Base-by-base conservation (phyloP, 2,797 vertebrate genomes). In the Allobates femoralis region DNA sequence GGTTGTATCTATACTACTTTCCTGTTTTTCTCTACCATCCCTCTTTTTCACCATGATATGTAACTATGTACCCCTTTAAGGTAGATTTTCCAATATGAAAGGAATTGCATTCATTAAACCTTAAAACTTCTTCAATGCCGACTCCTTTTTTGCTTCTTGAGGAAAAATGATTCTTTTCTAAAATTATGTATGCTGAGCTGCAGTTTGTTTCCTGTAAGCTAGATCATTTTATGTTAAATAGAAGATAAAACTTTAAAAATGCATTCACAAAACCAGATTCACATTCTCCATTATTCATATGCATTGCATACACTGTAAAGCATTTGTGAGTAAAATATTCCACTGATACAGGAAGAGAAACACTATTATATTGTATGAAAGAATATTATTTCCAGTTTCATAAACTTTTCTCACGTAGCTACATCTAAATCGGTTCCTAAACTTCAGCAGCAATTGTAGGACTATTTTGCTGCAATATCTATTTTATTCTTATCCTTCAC, bases 201-300 rank as follows among this genome's bases (percentile, higher is more conserved):
- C 28, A 32, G 51, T 34, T 18, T 34, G 53, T 56, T 56, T 34
- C 28, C 75, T 32, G 10, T 34, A 19, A 23, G 51, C 26, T 34
- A 56, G 19, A 56, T 77, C 18, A 56, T 77, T 23, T 77, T 32
- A 53, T 34, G 50, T 77, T 77, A 77, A 55, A 77, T 51, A 56
- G 67, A 41, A 23, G 67, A 69, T 41, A 55, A 32, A 55, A 55
- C 8, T 55, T 16, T 55, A 51, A 77, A 73, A 55, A 41, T 34
- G 53, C 75, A 55, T 30, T 77, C 28, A 77, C 28, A 32, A 77
- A 34, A 77, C 28, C 51, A 77, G 11, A 77, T 77, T 34, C 67
- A 34, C 21, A 19, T 71, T 41, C 67, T 71, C 21, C 67, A 71
- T 71, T 71, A 71, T 77, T 77, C 53, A 53, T 56, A 77, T 56